phyloP scores from a whole-genome alignment of 2,113 vertebrate genomes.

The Cairina moschata region DNA sequence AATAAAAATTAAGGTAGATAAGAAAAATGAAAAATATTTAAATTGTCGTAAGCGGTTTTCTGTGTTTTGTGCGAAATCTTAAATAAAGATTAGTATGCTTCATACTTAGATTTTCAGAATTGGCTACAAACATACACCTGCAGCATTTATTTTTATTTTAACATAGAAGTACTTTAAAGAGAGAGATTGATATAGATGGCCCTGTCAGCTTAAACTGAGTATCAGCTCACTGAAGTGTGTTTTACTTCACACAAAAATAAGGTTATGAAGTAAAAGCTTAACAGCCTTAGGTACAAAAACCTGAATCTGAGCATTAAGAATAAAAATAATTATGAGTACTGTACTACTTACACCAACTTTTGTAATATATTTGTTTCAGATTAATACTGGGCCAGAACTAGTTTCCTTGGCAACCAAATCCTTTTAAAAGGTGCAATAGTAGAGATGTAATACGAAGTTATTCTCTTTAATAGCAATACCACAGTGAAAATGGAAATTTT shows the following conservation, averaged over 20 bases:
- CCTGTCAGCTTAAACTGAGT: slow-evolving; percentile 64
- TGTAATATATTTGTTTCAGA: slow-evolving; percentile 82
- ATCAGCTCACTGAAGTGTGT: slow-evolving; percentile 47
- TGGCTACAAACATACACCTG: slow-evolving; percentile 43
- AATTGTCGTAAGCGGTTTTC: slow-evolving; percentile 72
- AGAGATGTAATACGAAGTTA: slow-evolving; percentile 70
- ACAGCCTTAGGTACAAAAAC: slow-evolving; percentile 20
- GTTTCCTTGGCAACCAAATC: slow-evolving; percentile 94
- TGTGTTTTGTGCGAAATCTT: slow-evolving; percentile 64
- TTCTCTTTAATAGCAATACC: slow-evolving; percentile 59
- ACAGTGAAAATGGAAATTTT: slow-evolving; percentile 66
- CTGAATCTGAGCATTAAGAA: slow-evolving; percentile 49
- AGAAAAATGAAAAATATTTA: slow-evolving; percentile 78
- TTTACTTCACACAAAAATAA: slow-evolving; percentile 53
- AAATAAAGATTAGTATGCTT: slow-evolving; percentile 55
- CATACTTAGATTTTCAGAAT: slow-evolving; percentile 54
- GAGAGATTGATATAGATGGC: slow-evolving; percentile 54
- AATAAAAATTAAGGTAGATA: slow-evolving; percentile 58
- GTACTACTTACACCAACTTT: slow-evolving; percentile 69
- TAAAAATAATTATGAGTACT: slow-evolving; percentile 51
- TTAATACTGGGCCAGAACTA: slow-evolving; percentile 91
- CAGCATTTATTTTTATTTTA: slow-evolving; percentile 57
- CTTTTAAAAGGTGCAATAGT: slow-evolving; percentile 79
- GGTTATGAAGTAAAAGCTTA: slow-evolving; percentile 44
- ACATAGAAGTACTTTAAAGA: slow-evolving; percentile 60